phyloP scores from a whole-genome alignment of 2,113 vertebrate genomes.

The Ia io region DNA sequence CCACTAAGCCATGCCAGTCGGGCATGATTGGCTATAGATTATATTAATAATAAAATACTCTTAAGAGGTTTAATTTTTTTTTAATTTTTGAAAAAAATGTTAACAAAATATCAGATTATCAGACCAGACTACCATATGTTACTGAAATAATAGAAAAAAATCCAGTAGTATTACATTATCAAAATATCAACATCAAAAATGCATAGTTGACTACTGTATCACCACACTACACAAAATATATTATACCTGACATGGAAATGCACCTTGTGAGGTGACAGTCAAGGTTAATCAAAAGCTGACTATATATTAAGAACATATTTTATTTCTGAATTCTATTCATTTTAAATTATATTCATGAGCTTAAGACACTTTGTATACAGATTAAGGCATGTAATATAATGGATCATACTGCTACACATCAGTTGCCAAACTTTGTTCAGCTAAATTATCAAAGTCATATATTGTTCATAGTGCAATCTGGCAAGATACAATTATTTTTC shows the following conservation, averaged over 20 bases:
- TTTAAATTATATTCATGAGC: background rate
- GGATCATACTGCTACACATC: background rate
- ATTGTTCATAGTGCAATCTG: background rate
- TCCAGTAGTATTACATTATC: constrained; percentile 57
- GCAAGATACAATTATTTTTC: background rate
- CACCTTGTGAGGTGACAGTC: background rate
- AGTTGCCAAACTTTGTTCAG: background rate
- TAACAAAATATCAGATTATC: constrained; percentile 66
- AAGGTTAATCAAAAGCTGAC: background rate
- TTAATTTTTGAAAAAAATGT: constrained; percentile 19
- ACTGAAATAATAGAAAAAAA: constrained; percentile 69
- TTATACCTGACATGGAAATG: constrained; percentile 6
- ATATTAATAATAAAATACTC: constrained; percentile 40
- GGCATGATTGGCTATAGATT: background rate
- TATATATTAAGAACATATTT: constrained; percentile 27
- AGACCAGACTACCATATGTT: constrained; percentile 42
- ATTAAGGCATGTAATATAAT: background rate
- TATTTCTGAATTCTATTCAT: background rate
- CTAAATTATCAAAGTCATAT: background rate
- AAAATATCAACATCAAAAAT: constrained; percentile 74
- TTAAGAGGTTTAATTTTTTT: constrained; percentile 64
- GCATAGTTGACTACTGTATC: background rate
- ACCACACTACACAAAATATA: constrained; percentile 32
- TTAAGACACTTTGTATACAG: background rate
- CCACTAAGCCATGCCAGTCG: too few relatives aligned